Evolutionary conservation across 1,140 invertebrate genomes (phyloP).

Genomic region (Aphaenogaster rudis): DNA sequence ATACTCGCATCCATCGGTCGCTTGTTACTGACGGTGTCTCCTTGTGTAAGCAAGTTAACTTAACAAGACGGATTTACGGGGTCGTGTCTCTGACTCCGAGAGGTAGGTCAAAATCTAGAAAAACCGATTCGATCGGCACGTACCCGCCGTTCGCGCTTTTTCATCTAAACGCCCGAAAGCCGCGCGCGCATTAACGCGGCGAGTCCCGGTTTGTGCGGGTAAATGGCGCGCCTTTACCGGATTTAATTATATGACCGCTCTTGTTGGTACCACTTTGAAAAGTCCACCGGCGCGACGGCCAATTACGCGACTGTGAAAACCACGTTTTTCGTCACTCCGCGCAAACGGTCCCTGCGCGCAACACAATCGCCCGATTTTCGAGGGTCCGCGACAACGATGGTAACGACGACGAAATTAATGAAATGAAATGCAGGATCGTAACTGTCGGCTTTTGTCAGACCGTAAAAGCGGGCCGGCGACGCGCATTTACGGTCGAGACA

Average conservation of each 20-base stretch:
- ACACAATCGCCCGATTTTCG: slow-evolving; percentile 52
- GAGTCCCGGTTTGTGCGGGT: slow-evolving; percentile 32
- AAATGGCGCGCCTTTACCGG: slow-evolving; percentile 63
- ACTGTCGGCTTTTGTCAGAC: slow-evolving; percentile 71
- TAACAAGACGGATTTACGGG: slow-evolving; percentile 45
- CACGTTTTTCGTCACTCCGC: slow-evolving; percentile 63
- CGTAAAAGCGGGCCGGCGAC: slow-evolving; percentile 66
- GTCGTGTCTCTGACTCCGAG: slow-evolving; percentile 8
- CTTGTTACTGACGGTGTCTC: background rate
- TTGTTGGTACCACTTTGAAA: slow-evolving; percentile 63
- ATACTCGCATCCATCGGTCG: background rate
- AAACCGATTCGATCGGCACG: slow-evolving; percentile 27
- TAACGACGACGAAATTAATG: slow-evolving; percentile 71
- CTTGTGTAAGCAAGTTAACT: slow-evolving; percentile 28
- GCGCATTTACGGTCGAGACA: slow-evolving; percentile 67
- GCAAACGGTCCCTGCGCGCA: slow-evolving; percentile 25
- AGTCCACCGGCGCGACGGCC: slow-evolving; percentile 56
- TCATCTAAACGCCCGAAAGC: slow-evolving; percentile 67
- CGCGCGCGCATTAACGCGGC: slow-evolving; percentile 11
- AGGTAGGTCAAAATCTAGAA: slow-evolving; percentile 22
- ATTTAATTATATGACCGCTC: slow-evolving; percentile 69
- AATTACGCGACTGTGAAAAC: slow-evolving; percentile 68
- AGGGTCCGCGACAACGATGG: background rate
- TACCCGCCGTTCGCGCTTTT: slow-evolving; percentile 62
- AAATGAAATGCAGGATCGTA: slow-evolving; percentile 78